Conservation (phyloP, 2,888 invertebrate genomes). For the Oligia strigilis region DNA sequence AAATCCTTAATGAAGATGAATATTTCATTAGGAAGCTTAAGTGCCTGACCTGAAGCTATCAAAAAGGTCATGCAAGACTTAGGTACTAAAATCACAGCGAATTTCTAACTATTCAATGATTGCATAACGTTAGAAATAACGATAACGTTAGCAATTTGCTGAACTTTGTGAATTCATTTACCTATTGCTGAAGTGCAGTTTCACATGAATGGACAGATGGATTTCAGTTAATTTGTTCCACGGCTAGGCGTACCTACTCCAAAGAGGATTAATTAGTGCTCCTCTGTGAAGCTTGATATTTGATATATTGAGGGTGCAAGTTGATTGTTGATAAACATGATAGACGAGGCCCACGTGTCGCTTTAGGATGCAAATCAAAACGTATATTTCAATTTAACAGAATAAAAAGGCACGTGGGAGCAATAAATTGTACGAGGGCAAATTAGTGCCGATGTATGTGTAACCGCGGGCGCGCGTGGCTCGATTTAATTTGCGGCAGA, state of each 20-base stretch:
- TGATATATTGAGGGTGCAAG: constrained; percentile 19
- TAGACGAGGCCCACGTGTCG: too few relatives aligned
- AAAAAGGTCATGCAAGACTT: not conserved
- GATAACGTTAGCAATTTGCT: constrained; percentile 50
- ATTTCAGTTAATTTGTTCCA: constrained; percentile 74
- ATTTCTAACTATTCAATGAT: constrained; percentile 10
- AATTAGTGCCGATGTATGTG: constrained; percentile 82
- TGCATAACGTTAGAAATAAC: constrained; percentile 10
- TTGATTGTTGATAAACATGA: constrained; percentile 42
- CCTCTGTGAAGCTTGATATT: constrained; percentile 62
- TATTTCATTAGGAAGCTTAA: constrained; percentile 32
- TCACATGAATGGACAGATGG: constrained; percentile 67
- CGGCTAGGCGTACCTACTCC: constrained; percentile 51
- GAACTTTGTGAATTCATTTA: constrained; percentile 70
- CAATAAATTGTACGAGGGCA: constrained; percentile 79
- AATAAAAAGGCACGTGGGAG: constrained; percentile 77
- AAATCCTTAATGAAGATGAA: constrained; percentile 33
- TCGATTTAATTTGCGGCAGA: constrained; percentile 80
- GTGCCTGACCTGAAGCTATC: constrained; percentile 9
- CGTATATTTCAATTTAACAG: constrained; percentile 72
- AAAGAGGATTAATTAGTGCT: constrained; percentile 67
- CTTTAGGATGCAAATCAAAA: constrained; percentile 74
- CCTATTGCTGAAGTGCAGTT: constrained; percentile 67
- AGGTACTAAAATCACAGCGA: constrained; percentile 4
- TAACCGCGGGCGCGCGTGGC: constrained; percentile 73